phyloP scores from a whole-genome alignment of 2,113 vertebrate species.

The Rhynchomys soricoides region DNA sequence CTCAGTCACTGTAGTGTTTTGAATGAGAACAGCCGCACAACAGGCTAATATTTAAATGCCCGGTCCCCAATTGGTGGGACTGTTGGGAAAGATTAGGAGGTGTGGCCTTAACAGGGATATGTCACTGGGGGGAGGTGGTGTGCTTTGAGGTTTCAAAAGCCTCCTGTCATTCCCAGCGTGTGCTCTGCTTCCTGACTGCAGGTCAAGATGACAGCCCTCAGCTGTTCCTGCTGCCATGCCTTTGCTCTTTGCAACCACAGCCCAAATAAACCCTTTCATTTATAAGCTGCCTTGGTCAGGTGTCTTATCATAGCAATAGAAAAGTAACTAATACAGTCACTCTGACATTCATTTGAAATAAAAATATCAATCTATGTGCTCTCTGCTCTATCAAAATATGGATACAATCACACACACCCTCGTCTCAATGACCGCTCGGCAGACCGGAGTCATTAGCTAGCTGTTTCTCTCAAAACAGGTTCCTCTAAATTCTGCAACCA shows the following conservation, averaged over 20 bases:
- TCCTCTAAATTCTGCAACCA: constrained; percentile 46
- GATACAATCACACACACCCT: neutral
- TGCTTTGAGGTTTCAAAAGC: neutral
- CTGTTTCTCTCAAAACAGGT: constrained; percentile 3
- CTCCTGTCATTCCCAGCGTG: neutral
- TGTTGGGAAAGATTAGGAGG: neutral
- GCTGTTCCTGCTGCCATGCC: neutral
- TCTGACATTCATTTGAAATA: constrained; percentile 26
- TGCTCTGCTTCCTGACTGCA: neutral
- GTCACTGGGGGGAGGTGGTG: neutral
- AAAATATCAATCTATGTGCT: constrained; percentile 15
- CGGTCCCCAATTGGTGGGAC: neutral
- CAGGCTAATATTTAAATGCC: neutral
- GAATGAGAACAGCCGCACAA: neutral
- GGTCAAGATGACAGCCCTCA: neutral
- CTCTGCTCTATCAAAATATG: constrained; percentile 28
- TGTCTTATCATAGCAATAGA: neutral
- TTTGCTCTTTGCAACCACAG: neutral
- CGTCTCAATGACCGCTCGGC: neutral
- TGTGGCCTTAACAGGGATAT: neutral
- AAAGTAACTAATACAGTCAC: neutral
- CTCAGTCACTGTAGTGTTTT: too few relatives aligned
- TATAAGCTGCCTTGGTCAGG: neutral
- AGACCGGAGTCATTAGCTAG: neutral
- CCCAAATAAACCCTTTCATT: neutral